Evolutionary conservation across 2,888 invertebrate species (phyloP), one percentile per base, ranked within the genome.

Genomic region (Phengaris arion): DNA sequence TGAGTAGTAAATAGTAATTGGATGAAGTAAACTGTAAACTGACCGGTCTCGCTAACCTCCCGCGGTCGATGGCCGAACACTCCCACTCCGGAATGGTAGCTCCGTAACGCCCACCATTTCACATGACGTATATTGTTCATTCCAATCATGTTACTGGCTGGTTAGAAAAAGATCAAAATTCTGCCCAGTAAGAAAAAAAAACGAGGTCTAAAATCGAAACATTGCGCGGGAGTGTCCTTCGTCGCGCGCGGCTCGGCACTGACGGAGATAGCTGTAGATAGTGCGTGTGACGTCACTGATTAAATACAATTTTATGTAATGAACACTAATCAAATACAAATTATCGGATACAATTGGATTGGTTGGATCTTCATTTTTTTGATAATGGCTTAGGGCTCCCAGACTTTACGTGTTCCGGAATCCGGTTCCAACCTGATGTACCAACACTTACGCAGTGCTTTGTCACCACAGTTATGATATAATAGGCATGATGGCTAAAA

Each of bases 21-120:
- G 22, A 59, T 22, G 59, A 64, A 64, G 15, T n/a, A 69, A 46
- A 74, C 46, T 22, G 22, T 22, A 22, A 76, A 85, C 89, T 78
- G 86, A 92, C 93, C 93, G 80, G 79, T 83, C 82, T 92, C 89
- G 79, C 85, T 86, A 79, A 83, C 82, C 79, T 81, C 83, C 80
- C 85, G 85, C 79, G 94, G 93, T 85, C 94, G 94, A 89, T 95
- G 94, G 55, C 95, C 95, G 85, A 95, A 95, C 82, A 95, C 95
- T 74, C 94, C 94, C 77, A 85, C 85, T 79, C 94, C 94, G 79
- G 94, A 94, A 83, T 95, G 94, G 82, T 95, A 95, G 75, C 84
- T 79, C 55, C 81, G 79, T 57, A 83, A 80, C 81, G 85, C 89
- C 86, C 88, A 89, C 80, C 78, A 81, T 77, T 83, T 81, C 80